A percentile compares a stretch with the other conserved stretches of the same genome.
phyloP scores from a whole-genome alignment of 2,888 invertebrate genomes.

The Athetis lepigone region DNA sequence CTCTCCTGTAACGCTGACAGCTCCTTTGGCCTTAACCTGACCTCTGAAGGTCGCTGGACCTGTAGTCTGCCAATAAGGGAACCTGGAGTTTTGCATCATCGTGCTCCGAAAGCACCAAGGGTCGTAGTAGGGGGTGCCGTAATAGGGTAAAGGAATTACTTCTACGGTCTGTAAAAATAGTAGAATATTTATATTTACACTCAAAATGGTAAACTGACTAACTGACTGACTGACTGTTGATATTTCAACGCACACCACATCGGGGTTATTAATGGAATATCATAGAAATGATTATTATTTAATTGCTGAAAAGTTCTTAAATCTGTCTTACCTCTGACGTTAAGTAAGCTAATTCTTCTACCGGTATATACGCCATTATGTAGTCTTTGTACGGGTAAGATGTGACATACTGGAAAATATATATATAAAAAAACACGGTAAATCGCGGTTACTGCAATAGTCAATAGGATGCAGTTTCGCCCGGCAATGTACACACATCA shows the following conservation, averaged over 20 bases:
- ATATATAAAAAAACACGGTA: too few relatives aligned
- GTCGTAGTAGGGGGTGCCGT: not conserved
- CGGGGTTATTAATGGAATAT: too few relatives aligned
- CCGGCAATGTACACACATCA: too few relatives aligned
- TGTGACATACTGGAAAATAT: constrained; percentile 23
- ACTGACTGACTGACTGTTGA: too few relatives aligned
- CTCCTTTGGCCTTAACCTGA: constrained; percentile 6
- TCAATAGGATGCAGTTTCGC: too few relatives aligned
- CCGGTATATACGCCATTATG: constrained; percentile 45
- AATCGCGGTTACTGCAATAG: too few relatives aligned
- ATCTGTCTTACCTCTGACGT: constrained; percentile 32
- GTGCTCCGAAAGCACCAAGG: constrained; percentile 15
- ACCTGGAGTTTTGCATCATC: not conserved
- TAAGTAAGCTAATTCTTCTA: constrained; percentile 38
- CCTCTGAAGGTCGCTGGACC: constrained; percentile 34
- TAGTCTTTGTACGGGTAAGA: constrained; percentile 32
- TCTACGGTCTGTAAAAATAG: constrained; percentile 17
- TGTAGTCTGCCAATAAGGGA: not conserved
- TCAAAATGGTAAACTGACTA: too few relatives aligned
- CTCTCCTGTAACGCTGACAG: constrained; percentile 1
- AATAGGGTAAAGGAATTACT: not conserved
- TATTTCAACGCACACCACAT: too few relatives aligned
- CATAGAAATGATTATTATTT: too few relatives aligned
- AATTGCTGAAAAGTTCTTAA: not conserved
- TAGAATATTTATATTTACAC: not conserved